Percentiles rank a stretch among this genome's conserved stretches.
Conservation (phyloP, 2,888 invertebrate genomes). For the Nebria brevicollis region DNA sequence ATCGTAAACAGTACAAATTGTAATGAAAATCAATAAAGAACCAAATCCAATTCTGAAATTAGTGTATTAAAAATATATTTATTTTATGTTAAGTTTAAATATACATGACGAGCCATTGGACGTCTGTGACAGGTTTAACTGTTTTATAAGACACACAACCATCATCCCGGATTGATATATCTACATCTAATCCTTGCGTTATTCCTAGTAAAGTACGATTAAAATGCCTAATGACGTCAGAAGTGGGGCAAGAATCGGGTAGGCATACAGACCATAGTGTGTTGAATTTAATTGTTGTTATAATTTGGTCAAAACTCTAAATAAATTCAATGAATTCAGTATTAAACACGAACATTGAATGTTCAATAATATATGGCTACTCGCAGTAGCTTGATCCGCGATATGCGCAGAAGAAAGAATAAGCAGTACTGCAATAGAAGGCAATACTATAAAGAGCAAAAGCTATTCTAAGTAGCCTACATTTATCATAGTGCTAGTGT, state of each 20-base stretch:
- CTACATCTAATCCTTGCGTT: constrained; percentile 56
- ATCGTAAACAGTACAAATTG: constrained; percentile 36
- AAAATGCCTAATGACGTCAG: constrained; percentile 57
- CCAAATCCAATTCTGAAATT: constrained; percentile 49
- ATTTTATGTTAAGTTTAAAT: too few relatives aligned
- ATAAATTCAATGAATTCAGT: constrained; percentile 6
- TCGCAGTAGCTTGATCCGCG: too few relatives aligned
- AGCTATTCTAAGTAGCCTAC: too few relatives aligned
- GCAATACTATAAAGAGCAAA: too few relatives aligned
- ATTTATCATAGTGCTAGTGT: too few relatives aligned
- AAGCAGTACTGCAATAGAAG: too few relatives aligned
- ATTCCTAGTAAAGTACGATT: constrained; percentile 53
- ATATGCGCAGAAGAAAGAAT: too few relatives aligned
- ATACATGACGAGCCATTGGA: constrained; percentile 55
- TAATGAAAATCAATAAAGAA: constrained; percentile 41
- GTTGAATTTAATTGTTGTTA: constrained; percentile 51
- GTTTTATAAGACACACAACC: constrained; percentile 54
- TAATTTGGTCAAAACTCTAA: constrained; percentile 54
- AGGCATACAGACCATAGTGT: constrained; percentile 61
- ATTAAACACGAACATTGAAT: too few relatives aligned
- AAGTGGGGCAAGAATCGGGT: constrained; percentile 60
- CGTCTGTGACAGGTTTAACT: constrained; percentile 51
- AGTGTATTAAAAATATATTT: background rate
- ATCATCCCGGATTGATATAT: constrained; percentile 53
- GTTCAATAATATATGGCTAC: too few relatives aligned